Base-by-base conservation (phyloP, 1,140 invertebrate species). In the Drosophila pseudoobscura region DNA sequence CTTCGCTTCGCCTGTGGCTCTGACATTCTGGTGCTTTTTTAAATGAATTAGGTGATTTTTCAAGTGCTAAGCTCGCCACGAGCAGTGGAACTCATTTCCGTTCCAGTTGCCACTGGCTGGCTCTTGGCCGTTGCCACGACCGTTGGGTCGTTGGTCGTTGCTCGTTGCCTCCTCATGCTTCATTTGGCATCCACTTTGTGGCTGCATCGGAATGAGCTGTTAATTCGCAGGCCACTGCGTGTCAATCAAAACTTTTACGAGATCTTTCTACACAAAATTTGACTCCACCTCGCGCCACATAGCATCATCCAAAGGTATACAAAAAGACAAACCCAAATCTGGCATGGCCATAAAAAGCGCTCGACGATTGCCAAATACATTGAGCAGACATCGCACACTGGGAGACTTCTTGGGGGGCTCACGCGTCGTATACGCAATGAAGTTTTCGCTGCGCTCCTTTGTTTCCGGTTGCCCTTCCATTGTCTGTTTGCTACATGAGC, bases 21-120 rank as follows among this genome's bases (percentile, higher is more conserved):
- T 73, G 61, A 76, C 83, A 79, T 72, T 76, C 82, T 65, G 56
- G 80, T 76, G 78, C 79, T 87, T 87, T 83, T 87, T 87, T 87
- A 83, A 87, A 87, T 88, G 83, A 88, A 88, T 88, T 88, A 88
- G 87, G 84, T 88, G 83, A 88, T 88, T 88, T 88, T 79, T 88
- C 83, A 88, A 88, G 84, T 73, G 84, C 83, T 88, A 77, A 88
- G 83, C 83, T 68, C 44, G 75, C 78, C 75, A 88, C 71, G 71
- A 80, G 78, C 82, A 82, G 70, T 74, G 80, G 31, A 88, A 88
- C 78, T 87, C 83, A 87, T 87, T 87, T 87, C 83, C 83, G 70
- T 54, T 74, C 45, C 61, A 50, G 60, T 59, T 51, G 56, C 66
- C 43, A 54, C 47, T 35, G 22, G 24, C 51, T 31, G 20, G 20